Base-by-base conservation (phyloP, 1,140 invertebrate species). In the Lepidurus arcticus region DNA sequence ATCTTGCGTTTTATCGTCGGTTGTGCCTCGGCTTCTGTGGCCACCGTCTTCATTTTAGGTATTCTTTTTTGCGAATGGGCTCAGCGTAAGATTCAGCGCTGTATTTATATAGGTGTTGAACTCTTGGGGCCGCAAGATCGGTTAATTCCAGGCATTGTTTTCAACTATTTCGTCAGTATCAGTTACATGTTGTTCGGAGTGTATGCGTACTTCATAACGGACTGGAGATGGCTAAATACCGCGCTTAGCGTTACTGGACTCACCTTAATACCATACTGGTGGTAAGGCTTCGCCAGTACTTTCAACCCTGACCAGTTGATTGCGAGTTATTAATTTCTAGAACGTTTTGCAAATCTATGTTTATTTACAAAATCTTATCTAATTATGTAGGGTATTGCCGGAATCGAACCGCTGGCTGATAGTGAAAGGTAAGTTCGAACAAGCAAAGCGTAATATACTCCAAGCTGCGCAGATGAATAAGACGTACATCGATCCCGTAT, bases 401-500 rank as follows among this genome's bases (percentile, higher is more conserved):
- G 85, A 87, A 79, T 87, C 86, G n/a, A 82, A 85, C 7, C 81
- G 85, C 9, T 87, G 86, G 85, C 80, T 87, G 34, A 82, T 87
- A 7, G 79, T 84, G 42, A 82, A 83, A 73, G 81, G 83, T 10
- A 81, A 82, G 42, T 82, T 83, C 47, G 82, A 82, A 6, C 82
- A 85, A 78, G 85, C 85, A 0, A 81, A 83, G 74, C 76, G 79
- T 7, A 65, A 83, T 24, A 79, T 85, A 11, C 73, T 79, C 53
- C 77, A 77, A 73, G 82, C 83, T 6, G 83, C 83, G 11, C 78
- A 80, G 65, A 78, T 79, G 10, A 85, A 85, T 77, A 79, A 79
- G 2, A 13, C 16, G 3, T 0, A 1, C 6, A 65, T 65, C 21
- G 53, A 65, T 65, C 53, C 53, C 5, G 13, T 7, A 65, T 65